Base-by-base conservation (phyloP, 2,888 invertebrate genomes). In the Trichacis sp. region DNA sequence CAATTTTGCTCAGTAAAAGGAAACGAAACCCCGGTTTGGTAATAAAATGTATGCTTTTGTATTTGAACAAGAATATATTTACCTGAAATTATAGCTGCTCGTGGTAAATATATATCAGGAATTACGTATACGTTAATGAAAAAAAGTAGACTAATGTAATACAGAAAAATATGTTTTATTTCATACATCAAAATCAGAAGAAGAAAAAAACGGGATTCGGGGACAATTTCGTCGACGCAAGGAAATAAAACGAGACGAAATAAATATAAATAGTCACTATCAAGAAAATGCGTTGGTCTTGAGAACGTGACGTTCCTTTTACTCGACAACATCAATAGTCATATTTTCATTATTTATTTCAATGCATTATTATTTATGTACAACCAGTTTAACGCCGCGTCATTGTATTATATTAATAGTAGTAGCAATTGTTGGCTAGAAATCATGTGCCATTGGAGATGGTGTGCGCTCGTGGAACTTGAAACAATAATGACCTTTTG, bases 401-500 rank as follows among this genome's bases (percentile, higher is more conserved):
- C 69, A 55, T 73, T 72, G n/a, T n/a, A n/a, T n/a, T n/a, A n/a
- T n/a, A n/a, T n/a, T n/a, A n/a, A 72, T 52, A 52, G 40, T 57
- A 60, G 73, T 79, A 74, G 68, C 76, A 77, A 76, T n/a, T n/a
- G 71, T 77, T 71, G 71, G 67, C 75, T 74, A 77, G 73, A 73
- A 75, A 72, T 76, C 69, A 71, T 81, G 78, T 82, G 81, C 80
- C 77, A 76, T 81, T 79, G 79, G 75, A 81, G 77, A 80, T 79
- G 77, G 78, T 83, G 83, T 82, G 82, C 81, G 81, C 75, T 74
- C 74, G 74, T 80, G 76, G 74, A 80, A 81, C 80, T 83, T 77
- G n/a, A 81, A 79, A 82, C 78, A 81, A 83, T 82, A 83, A 81
- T 81, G 79, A 79, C 64, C 76, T 78, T 76, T 82, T 78, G 73